A percentile compares a stretch with the other conserved stretches of the same genome.
phyloP scores from a whole-genome alignment of 2,888 invertebrate genomes.

The Sylvicola fuscatus region DNA sequence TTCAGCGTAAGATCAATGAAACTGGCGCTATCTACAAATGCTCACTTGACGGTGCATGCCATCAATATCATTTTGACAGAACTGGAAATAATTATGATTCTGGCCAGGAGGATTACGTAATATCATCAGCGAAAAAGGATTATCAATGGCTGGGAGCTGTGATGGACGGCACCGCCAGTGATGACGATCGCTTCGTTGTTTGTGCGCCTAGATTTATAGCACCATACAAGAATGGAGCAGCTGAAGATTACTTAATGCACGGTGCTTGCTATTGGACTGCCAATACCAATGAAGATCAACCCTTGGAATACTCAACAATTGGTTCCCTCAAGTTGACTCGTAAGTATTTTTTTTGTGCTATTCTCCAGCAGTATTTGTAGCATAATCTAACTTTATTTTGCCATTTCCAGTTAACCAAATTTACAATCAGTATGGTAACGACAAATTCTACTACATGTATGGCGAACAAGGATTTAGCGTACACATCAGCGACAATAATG shows the following conservation, averaged over 20 bases:
- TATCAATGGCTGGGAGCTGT: constrained; percentile 30
- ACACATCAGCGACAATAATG: constrained; percentile 21
- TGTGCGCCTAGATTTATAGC: constrained; percentile 23
- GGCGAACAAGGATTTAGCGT: constrained; percentile 23
- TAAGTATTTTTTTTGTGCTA: no score
- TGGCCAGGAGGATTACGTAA: constrained; percentile 8
- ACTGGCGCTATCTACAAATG: constrained; percentile 34
- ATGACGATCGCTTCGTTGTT: constrained; percentile 23
- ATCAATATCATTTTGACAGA: no score
- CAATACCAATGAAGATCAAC: constrained; percentile 12
- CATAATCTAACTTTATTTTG: no score
- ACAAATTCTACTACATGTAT: constrained; percentile 17
- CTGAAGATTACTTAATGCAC: constrained; percentile 20
- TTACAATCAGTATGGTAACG: no score
- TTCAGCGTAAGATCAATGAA: constrained; percentile 22
- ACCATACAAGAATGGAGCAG: constrained; percentile 7
- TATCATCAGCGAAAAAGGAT: constrained; percentile 20
- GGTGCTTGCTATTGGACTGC: constrained; percentile 25
- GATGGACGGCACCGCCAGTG: constrained; percentile 25
- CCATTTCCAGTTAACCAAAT: no score
- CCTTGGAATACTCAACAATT: neutral
- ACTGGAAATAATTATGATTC: neutral
- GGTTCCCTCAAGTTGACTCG: neutral
- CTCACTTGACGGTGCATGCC: constrained; percentile 11
- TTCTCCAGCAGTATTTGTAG: no score